Base-by-base conservation (phyloP, 2,888 invertebrate species). In the Hetaerina titia region DNA sequence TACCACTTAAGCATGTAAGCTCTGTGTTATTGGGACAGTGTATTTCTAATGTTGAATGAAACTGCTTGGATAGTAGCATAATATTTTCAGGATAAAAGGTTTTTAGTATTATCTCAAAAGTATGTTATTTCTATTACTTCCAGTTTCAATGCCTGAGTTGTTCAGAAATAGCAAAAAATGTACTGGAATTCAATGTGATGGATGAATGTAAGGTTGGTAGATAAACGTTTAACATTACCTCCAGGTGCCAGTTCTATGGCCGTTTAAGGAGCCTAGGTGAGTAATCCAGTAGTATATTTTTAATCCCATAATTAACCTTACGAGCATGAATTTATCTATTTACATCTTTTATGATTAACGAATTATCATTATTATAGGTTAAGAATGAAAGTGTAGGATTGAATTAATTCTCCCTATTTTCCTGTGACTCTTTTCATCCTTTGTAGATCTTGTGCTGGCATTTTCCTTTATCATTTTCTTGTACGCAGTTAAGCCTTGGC, bases 101-200 rank as follows among this genome's bases (percentile, higher is more conserved):
- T n/a, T n/a, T n/a, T n/a, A n/a, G n/a, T n/a, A n/a, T n/a, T 58
- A n/a, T 22, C 19, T 89, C 5, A 17, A 57, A 57, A 13, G 7
- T 15, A 69, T n/a, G 0, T 69, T 22, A 0, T 22, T 11, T 19
- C 11, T 56, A 22, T 56, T 19, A 57, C 57, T 11, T 58, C 22
- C n/a, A 89, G 89, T 89, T 89, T 58, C 2, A 6, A 56, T 89
- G 89, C 57, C 89, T 89, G 11, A 57, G 89, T 58, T 89, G 89
- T 9, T 22, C 56, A n/a, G 56, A 89, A 56, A 6, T 89, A 56
- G 58, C 56, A 11, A 56, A 89, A 22, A 89, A 45, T 56, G 15
- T n/a, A 22, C 22, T 89, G 89, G 89, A 89, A 19, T 89, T 89
- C 22, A 57, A 22, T 6, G 31, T 56, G 22, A n/a, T 57, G 56